Percentiles rank a stretch among this genome's conserved stretches.
Evolutionary conservation across 2,888 invertebrate species (phyloP).

Genomic region (Epirrita christyi): DNA sequence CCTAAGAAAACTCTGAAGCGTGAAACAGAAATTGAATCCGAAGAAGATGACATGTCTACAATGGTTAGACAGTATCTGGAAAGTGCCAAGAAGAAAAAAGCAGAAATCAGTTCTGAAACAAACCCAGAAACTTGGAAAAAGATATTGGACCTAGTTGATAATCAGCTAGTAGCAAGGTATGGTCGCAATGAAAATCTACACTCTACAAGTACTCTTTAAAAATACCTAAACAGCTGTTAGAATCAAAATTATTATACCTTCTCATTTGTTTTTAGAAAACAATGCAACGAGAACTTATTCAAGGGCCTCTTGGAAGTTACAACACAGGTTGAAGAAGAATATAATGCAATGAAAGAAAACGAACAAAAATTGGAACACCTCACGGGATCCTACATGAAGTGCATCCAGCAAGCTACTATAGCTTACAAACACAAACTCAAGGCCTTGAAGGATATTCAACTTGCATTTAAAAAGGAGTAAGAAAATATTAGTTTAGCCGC

Average conservation of each 20-base stretch:
- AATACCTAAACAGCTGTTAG: neutral
- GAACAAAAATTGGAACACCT: constrained; percentile 71
- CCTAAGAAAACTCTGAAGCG: neutral
- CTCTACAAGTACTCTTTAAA: no score
- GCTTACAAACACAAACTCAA: constrained; percentile 67
- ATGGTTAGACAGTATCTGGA: constrained; percentile 50
- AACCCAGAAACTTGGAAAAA: constrained; percentile 64
- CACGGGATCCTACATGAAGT: constrained; percentile 62
- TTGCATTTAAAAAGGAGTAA: constrained; percentile 66
- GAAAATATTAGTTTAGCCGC: constrained; percentile 10
- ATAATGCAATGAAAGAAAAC: constrained; percentile 67
- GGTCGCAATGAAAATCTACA: neutral
- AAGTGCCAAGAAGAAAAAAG: constrained; percentile 60
- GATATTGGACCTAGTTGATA: constrained; percentile 60
- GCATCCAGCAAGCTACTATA: constrained; percentile 64
- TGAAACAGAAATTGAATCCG: neutral
- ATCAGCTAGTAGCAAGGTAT: constrained; percentile 66
- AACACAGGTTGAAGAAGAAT: constrained; percentile 62
- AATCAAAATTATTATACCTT: neutral
- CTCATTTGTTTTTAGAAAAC: constrained; percentile 56
- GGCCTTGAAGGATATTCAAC: constrained; percentile 60
- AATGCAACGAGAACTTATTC: constrained; percentile 56
- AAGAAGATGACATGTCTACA: neutral
- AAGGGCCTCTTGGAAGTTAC: constrained; percentile 60
- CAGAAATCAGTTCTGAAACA: constrained; percentile 49